phyloP scores from a whole-genome alignment of 1,140 invertebrate species.

The Papilio dardanus region DNA sequence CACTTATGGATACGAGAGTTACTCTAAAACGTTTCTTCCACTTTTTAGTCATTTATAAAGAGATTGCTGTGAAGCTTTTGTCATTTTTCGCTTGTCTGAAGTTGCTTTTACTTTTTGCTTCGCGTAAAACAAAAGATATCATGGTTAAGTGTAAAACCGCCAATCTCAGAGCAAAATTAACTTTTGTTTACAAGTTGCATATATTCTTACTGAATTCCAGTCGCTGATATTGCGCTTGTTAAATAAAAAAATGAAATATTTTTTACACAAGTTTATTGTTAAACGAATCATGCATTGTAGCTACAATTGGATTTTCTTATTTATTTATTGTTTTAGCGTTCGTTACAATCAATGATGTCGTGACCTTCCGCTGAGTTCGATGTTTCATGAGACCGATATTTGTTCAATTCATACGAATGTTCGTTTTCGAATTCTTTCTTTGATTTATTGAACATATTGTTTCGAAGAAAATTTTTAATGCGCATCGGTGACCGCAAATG shows the following conservation, averaged over 20 bases:
- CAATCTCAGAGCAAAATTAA: not conserved
- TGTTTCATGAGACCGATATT: not conserved
- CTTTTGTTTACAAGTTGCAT: too few relatives aligned
- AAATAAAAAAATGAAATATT: too few relatives aligned
- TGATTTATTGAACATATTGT: conserved; percentile 8
- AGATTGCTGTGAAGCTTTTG: not conserved
- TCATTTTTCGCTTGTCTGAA: not conserved
- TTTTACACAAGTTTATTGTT: too few relatives aligned
- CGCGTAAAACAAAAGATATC: not conserved
- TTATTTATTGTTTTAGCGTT: not conserved
- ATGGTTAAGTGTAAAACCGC: not conserved
- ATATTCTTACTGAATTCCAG: too few relatives aligned
- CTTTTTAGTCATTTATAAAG: not conserved
- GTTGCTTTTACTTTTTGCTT: not conserved
- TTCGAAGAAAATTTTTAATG: not conserved
- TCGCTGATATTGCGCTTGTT: too few relatives aligned
- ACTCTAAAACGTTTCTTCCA: conserved; percentile 3
- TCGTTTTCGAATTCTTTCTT: not conserved
- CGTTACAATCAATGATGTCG: conserved; percentile 4
- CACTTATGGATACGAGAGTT: not conserved
- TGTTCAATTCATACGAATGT: conserved; percentile 6
- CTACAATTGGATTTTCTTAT: not conserved
- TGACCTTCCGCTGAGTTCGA: conserved; percentile 13
- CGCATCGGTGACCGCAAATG: not conserved
- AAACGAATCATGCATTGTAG: too few relatives aligned